A percentile compares a stretch with the other conserved stretches of the same genome.
Evolutionary conservation across 2,797 vertebrate genomes (phyloP).

Genomic region (Gymnothorax reevesii): DNA sequence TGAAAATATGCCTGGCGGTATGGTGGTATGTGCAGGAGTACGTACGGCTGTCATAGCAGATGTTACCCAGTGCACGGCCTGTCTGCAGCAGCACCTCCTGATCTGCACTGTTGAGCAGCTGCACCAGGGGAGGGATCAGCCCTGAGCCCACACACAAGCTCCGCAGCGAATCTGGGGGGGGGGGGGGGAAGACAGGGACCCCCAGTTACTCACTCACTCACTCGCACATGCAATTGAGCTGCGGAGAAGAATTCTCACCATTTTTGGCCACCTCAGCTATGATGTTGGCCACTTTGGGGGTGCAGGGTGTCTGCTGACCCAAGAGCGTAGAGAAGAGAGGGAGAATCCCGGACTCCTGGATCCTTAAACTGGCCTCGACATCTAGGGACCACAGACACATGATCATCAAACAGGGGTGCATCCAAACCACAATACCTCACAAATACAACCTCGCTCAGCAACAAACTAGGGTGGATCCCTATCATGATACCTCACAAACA

Average conservation of each 20-base stretch:
- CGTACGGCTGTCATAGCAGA: slow-evolving; percentile 99
- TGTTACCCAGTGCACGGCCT: slow-evolving; percentile 95
- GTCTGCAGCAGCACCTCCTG: slow-evolving; percentile 97
- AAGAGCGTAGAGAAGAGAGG: slow-evolving; percentile 83
- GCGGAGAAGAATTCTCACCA: slow-evolving; percentile 78
- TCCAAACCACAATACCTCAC: background rate
- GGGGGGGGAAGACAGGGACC: slow-evolving; percentile 13
- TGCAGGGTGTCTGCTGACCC: slow-evolving; percentile 82
- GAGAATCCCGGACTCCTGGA: slow-evolving; percentile 88
- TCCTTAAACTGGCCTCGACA: slow-evolving; percentile 89
- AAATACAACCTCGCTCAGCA: too few relatives aligned
- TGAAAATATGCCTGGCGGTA: too few relatives aligned
- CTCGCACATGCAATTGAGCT: slow-evolving; percentile 57
- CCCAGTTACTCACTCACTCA: background rate
- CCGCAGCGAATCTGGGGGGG: slow-evolving; percentile 88
- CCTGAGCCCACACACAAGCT: slow-evolving; percentile 91
- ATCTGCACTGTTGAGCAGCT: slow-evolving; percentile 89
- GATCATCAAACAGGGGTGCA: too few relatives aligned
- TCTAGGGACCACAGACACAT: slow-evolving; percentile 67
- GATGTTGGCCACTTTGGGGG: slow-evolving; percentile 94
- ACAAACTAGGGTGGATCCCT: too few relatives aligned
- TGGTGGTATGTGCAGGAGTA: slow-evolving; percentile 48
- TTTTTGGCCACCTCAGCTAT: slow-evolving; percentile 98
- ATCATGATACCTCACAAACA: too few relatives aligned
- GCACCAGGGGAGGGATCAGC: slow-evolving; percentile 90